A percentile compares a stretch with the other conserved stretches of the same genome.
phyloP scores from a whole-genome alignment of 1,140 invertebrate genomes.

The Pseudomyrmex flavicornis region DNA sequence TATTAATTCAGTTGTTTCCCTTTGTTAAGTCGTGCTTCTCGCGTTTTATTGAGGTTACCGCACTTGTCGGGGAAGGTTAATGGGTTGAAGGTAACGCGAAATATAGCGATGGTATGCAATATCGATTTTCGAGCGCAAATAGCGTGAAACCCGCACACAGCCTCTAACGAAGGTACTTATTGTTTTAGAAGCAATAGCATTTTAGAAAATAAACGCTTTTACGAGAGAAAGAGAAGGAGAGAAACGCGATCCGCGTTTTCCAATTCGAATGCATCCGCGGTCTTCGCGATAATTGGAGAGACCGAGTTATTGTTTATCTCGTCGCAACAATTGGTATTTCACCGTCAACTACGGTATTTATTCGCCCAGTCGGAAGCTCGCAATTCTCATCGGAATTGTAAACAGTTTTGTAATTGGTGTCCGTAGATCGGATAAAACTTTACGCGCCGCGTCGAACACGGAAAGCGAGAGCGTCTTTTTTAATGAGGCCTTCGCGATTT shows the following conservation, averaged over 20 bases:
- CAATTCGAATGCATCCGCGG: too few species aligned
- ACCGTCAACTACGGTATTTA: too few species aligned
- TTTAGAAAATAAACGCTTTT: conserved; percentile 20
- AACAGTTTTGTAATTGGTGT: neutral
- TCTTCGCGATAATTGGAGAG: too few species aligned
- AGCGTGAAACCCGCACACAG: neutral
- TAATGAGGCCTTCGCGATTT: conserved; percentile 46
- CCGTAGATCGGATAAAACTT: neutral
- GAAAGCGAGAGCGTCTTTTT: conserved; percentile 1
- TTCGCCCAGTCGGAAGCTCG: too few species aligned
- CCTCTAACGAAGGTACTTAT: conserved; percentile 12
- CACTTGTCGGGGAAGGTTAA: conserved; percentile 11
- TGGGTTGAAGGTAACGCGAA: conserved; percentile 12
- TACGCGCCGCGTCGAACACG: too few species aligned
- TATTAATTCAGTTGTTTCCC: too few species aligned
- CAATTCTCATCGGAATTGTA: too few species aligned
- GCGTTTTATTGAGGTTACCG: conserved; percentile 26
- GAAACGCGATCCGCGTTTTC: too few species aligned
- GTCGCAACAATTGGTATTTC: too few species aligned
- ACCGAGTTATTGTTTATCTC: too few species aligned
- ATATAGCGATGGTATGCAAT: neutral
- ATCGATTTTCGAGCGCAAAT: conserved; percentile 30
- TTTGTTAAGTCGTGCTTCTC: too few species aligned
- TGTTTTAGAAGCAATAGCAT: conserved; percentile 1
- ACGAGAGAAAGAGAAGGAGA: too few species aligned